Conservation (phyloP, 92 coral and sea anemone species). For the Umimayanthus chanpuru region DNA sequence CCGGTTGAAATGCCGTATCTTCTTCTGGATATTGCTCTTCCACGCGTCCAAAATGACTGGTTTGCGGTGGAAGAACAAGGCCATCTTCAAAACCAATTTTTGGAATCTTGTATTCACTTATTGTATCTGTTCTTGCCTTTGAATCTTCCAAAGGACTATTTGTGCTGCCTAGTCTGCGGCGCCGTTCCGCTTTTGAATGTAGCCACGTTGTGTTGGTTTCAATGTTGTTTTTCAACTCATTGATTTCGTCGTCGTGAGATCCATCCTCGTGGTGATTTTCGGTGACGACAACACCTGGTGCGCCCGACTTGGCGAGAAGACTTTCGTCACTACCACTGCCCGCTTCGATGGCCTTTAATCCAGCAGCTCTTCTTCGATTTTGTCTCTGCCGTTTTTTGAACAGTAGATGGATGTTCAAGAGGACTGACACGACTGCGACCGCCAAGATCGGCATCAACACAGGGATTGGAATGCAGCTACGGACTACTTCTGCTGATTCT, state of each 20-base stretch:
- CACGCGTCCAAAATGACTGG: conserved; percentile 19
- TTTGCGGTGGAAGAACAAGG: neutral
- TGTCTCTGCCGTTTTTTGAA: conserved; percentile 5
- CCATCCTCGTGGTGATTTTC: neutral
- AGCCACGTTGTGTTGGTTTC: neutral
- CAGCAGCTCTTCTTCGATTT: neutral
- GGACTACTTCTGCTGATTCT: neutral
- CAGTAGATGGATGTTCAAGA: conserved; percentile 15
- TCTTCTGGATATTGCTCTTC: neutral
- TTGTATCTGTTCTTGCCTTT: conserved; percentile 21
- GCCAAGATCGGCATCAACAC: conserved; percentile 36
- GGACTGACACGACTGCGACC: neutral
- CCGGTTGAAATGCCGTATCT: neutral
- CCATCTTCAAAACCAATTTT: conserved; percentile 27
- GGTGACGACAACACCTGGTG: neutral
- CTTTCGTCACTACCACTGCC: conserved; percentile 31
- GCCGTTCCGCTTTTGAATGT: neutral
- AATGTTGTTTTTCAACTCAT: neutral
- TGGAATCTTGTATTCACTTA: conserved; percentile 26
- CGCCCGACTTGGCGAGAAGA: neutral
- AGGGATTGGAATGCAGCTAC: conserved; percentile 11
- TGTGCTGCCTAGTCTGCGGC: conserved; percentile 28
- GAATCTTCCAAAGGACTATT: conserved; percentile 17
- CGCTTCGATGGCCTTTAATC: neutral
- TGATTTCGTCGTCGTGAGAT: neutral